A percentile compares a stretch with the other conserved stretches of the same genome.
Evolutionary conservation across 2,888 invertebrate species (phyloP).

Genomic region (Sesia bembeciformis): DNA sequence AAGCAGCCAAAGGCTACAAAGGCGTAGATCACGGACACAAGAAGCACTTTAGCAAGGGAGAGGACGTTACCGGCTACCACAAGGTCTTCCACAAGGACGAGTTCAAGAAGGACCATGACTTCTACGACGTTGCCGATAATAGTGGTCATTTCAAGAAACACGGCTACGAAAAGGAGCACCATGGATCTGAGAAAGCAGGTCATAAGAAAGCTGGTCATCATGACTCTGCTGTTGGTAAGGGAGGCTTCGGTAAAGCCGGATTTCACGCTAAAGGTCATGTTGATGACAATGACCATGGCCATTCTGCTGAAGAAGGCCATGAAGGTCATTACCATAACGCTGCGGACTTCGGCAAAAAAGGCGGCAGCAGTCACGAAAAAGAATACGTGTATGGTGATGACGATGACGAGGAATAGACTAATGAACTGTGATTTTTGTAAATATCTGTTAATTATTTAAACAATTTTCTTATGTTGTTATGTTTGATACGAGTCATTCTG

Average conservation of each 20-base stretch:
- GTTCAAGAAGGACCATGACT: constrained; percentile 84
- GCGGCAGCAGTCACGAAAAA: constrained; percentile 58
- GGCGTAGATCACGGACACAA: constrained; percentile 75
- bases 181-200: constrained; percentile 70
- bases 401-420: constrained; percentile 36
- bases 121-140: constrained; percentile 82
- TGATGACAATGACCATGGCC: constrained; percentile 68
- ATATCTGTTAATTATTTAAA: constrained; percentile 38
- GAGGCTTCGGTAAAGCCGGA: constrained; percentile 72
- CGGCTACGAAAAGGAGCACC: constrained; percentile 70
- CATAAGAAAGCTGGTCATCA: constrained; percentile 72
- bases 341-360: constrained; percentile 71
- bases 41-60: constrained; percentile 79
- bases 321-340: constrained; percentile 70
- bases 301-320: constrained; percentile 72
- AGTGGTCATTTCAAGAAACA: constrained; percentile 79
- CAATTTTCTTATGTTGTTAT: constrained; percentile 49
- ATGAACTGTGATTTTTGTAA: constrained; percentile 26
- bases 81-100: constrained; percentile 85
- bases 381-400: constrained; percentile 57
- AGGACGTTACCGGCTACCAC: constrained; percentile 81
- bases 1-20: constrained; percentile 64
- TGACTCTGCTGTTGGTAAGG: constrained; percentile 67
- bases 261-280: constrained; percentile 72
- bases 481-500: constrained; percentile 45